phyloP scores from a whole-genome alignment of 2,797 vertebrate genomes.

The Diceros bicornis region DNA sequence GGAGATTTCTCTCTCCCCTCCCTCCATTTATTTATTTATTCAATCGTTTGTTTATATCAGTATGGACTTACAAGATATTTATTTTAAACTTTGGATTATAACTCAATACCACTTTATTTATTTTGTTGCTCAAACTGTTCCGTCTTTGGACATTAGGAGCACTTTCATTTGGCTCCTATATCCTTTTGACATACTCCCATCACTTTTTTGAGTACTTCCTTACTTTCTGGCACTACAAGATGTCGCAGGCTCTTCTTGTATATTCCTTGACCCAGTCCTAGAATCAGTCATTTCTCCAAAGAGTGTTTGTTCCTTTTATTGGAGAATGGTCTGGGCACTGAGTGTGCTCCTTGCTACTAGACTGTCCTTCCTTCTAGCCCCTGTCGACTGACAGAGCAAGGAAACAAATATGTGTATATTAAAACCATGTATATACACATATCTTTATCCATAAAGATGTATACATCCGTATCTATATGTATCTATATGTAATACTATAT shows the following conservation, averaged over 20 bases:
- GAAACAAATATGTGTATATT: background rate
- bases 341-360: background rate
- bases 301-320: background rate
- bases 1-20: background rate
- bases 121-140: constrained; percentile 30
- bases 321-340: background rate
- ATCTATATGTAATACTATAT: background rate
- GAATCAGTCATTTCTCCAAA: constrained; percentile 7
- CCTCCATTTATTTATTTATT: constrained; percentile 25
- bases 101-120: background rate
- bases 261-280: background rate
- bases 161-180: background rate
- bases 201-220: background rate
- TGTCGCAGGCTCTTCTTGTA: background rate
- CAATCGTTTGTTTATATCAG: background rate
- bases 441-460: background rate
- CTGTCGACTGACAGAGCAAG: constrained; percentile 50
- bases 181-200: background rate
- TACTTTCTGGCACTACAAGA: background rate
- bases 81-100: constrained; percentile 43
- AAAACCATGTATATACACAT: background rate
- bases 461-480: background rate
- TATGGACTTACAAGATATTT: background rate
- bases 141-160: background rate
- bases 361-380: background rate